phyloP scores from a whole-genome alignment of 2,888 invertebrate genomes.

The Drosophila kuntzei region DNA sequence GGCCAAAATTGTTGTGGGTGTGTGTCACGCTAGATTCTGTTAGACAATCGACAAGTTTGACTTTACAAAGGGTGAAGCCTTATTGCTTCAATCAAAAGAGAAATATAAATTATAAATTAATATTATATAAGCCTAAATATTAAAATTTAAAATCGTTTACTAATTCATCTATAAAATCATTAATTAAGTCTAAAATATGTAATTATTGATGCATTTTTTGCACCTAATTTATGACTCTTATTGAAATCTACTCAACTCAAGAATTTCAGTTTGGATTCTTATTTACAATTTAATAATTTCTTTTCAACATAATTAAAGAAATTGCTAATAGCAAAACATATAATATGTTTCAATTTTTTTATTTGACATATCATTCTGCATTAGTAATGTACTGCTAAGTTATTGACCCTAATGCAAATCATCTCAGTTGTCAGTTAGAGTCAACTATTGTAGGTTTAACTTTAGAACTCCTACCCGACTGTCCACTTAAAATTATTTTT shows the following conservation, averaged over 20 bases:
- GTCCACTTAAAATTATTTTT: slow-evolving; percentile 6
- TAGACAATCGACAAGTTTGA: slow-evolving; percentile 12
- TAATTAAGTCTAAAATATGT: too few species aligned
- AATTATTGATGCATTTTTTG: too few species aligned
- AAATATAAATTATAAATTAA: too few species aligned
- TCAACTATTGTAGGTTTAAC: neutral
- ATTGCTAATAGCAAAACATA: neutral
- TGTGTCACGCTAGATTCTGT: slow-evolving; percentile 51
- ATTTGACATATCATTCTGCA: neutral
- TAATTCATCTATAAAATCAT: too few species aligned
- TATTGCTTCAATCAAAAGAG: too few species aligned
- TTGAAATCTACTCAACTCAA: too few species aligned
- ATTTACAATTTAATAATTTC: too few species aligned
- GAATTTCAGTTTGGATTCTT: too few species aligned
- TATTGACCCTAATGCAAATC: slow-evolving; percentile 3
- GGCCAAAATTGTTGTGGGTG: slow-evolving; percentile 34
- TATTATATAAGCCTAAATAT: too few species aligned
- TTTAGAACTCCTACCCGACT: slow-evolving; percentile 16
- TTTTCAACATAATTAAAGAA: too few species aligned
- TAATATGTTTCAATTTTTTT: neutral
- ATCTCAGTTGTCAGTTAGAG: neutral
- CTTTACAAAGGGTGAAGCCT: neutral
- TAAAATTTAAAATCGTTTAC: too few species aligned
- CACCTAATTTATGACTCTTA: too few species aligned
- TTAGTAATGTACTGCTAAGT: neutral